phyloP scores from a whole-genome alignment of 2,113 vertebrate species.

The Haemorhous mexicanus region DNA sequence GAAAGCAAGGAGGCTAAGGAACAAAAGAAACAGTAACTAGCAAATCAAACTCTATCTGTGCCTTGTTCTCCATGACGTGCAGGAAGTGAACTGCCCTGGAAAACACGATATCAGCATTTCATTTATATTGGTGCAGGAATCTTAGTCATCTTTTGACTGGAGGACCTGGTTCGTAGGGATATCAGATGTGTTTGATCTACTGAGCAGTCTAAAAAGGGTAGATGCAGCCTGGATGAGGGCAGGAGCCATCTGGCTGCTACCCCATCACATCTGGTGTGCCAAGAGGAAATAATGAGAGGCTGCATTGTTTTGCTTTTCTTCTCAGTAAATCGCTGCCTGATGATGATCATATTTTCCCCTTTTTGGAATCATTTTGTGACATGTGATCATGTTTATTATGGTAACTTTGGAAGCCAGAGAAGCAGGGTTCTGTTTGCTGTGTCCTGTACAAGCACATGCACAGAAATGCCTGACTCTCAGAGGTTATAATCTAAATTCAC shows the following conservation, averaged over 20 bases:
- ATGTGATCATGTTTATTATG: not conserved
- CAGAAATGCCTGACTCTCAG: not conserved
- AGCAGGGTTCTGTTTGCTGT: not conserved
- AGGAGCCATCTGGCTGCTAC: constrained; percentile 56
- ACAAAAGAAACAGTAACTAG: not conserved
- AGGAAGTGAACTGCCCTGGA: not conserved
- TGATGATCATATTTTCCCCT: constrained; percentile 20
- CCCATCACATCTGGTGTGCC: constrained; percentile 41
- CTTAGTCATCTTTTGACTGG: not conserved
- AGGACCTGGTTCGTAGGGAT: not conserved
- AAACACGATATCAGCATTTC: not conserved
- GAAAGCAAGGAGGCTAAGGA: not conserved
- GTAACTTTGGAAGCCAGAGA: not conserved
- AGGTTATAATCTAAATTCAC: not conserved
- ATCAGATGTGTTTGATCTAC: not conserved
- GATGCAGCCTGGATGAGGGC: not conserved
- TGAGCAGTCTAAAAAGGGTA: not conserved
- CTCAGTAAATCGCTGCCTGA: not conserved
- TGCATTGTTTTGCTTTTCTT: constrained; percentile 43
- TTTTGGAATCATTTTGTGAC: not conserved
- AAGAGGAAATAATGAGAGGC: constrained; percentile 38
- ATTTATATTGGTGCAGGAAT: not conserved
- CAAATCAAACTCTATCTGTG: not conserved
- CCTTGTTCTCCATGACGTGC: rapidly evolving
- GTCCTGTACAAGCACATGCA: not conserved